Evolutionary conservation across 2,797 vertebrate species (phyloP).

Genomic region (Gila robusta): DNA sequence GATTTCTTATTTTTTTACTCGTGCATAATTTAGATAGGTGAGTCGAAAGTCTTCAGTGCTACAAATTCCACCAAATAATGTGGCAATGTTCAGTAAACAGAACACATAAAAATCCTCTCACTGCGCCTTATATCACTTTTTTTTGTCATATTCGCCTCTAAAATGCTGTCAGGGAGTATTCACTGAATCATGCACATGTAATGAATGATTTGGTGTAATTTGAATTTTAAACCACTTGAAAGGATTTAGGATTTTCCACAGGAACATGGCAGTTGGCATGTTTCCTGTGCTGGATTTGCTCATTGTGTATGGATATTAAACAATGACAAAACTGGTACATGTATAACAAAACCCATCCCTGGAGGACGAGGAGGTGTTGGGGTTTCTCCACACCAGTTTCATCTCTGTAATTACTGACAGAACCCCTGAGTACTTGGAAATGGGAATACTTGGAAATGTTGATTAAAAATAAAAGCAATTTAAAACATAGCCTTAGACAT

Average conservation of each 20-base stretch:
- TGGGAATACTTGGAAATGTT: background rate
- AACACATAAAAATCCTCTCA: slow-evolving; percentile 26
- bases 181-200: slow-evolving; percentile 19
- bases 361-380: background rate
- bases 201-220: slow-evolving; percentile 37
- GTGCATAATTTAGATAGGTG: slow-evolving; percentile 10
- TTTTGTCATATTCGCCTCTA: background rate
- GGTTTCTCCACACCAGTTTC: slow-evolving; percentile 19
- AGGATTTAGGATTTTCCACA: slow-evolving; percentile 38
- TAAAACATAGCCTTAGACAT: slow-evolving; percentile 1
- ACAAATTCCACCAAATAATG: background rate
- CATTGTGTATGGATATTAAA: slow-evolving; percentile 31
- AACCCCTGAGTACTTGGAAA: background rate
- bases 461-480: slow-evolving; percentile 13
- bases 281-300: slow-evolving; percentile 10
- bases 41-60: background rate
- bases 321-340: background rate
- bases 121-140: slow-evolving; percentile 34
- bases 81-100: slow-evolving; percentile 16
- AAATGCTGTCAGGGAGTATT: slow-evolving; percentile 9
- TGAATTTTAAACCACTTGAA: slow-evolving; percentile 36
- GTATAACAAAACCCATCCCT: slow-evolving; percentile 2
- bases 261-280: slow-evolving; percentile 27
- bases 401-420: slow-evolving; percentile 7
- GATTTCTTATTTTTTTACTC: background rate